Base-by-base conservation (phyloP, 2,797 vertebrate species). In the Todus mexicanus region DNA sequence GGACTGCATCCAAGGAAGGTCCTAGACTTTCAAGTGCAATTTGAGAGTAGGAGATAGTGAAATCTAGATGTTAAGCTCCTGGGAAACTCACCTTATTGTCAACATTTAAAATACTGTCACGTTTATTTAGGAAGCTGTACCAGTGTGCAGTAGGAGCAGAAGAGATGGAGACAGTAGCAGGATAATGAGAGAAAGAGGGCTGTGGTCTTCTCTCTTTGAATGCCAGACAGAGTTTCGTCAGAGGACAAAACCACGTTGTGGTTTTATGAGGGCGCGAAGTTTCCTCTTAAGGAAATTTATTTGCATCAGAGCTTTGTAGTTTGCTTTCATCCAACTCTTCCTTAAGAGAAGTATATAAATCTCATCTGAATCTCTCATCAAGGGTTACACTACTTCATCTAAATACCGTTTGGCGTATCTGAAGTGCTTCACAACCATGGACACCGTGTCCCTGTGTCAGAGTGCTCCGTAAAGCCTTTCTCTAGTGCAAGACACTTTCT, bases 401-500 rank as follows among this genome's bases (percentile, higher is more conserved):
- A 70, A 90, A 75, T 40, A 84, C 37, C 10, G 11, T 66, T 53
- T 88, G 73, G 35, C 60, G 17, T 80, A n/a, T n/a, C 54, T 82
- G 13, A 84, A 89, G 75, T 29, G 43, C n/a, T 93, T 76, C 22
- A 37, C 64, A 54, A 84, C 54, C 27, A 10, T 23, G 9, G 73
- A 33, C 15, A 18, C 2, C 0, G 2, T 72, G 64, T 84, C 22
- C 51, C 20, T n/a, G 0, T 74, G 50, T 66, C 22, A 15, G 69
- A 87, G 15, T 70, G 66, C 70, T 85, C 19, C 82, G 77, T 42
- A 17, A 66, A 71, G 69, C 42, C 38, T 47, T 87, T 31, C 66
- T 87, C 50, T 88, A 75, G 66, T 47, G 15, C 66, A 78, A 54
- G 79, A 72, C 56, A 13, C 54, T 91, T 91, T 88, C 21, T 86